Conservation (phyloP, 2,113 vertebrate species). For the Heteronetta atricapilla region DNA sequence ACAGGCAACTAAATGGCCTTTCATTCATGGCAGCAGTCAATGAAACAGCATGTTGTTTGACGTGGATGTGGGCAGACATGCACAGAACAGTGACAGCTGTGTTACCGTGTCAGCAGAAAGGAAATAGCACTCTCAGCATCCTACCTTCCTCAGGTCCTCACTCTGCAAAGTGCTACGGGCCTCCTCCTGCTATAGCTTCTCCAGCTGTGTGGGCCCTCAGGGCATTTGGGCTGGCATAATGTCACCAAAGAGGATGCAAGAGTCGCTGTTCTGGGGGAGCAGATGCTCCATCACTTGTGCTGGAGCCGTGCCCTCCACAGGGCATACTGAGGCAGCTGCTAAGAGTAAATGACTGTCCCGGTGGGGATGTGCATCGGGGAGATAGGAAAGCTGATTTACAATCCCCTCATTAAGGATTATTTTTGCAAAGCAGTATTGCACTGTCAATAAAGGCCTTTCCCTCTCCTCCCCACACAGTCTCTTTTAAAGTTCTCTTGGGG, state of each 20-base stretch:
- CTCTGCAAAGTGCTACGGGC: neutral
- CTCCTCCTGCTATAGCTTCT: neutral
- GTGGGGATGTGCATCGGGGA: neutral
- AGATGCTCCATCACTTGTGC: neutral
- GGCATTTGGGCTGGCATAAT: neutral
- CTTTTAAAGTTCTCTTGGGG: neutral
- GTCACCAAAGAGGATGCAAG: neutral
- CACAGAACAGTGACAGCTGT: neutral
- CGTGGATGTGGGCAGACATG: neutral
- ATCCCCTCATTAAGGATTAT: neutral
- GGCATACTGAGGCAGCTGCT: neutral
- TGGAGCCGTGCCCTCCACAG: neutral
- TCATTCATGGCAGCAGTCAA: neutral
- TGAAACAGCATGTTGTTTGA: neutral
- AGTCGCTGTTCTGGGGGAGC: neutral
- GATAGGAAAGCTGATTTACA: neutral
- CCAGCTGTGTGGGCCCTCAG: accelerated
- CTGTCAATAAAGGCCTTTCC: neutral
- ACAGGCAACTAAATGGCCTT: neutral
- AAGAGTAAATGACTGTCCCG: neutral
- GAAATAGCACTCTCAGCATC: neutral
- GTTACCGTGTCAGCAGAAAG: neutral
- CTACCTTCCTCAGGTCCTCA: neutral
- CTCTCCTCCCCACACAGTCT: neutral
- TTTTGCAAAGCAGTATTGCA: neutral